Percentiles rank a stretch among this genome's conserved stretches.
phyloP scores from a whole-genome alignment of 2,888 invertebrate genomes.

The Tribolium freemani region DNA sequence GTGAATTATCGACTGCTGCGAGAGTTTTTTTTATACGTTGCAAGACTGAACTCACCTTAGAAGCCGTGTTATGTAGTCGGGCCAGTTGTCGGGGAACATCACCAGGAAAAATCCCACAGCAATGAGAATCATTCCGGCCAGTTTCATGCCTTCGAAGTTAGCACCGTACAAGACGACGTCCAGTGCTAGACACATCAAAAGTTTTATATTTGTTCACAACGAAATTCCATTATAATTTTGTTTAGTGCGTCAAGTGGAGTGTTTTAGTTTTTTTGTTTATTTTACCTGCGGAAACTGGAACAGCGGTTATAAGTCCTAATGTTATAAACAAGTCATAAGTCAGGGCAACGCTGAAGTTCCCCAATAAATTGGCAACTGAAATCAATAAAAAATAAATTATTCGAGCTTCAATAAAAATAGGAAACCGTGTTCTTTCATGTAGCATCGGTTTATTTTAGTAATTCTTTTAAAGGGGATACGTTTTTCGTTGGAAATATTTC shows the following conservation, averaged over 20 bases:
- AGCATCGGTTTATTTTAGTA: too few relatives aligned
- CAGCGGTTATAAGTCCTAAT: constrained; percentile 92
- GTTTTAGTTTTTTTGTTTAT: too few relatives aligned
- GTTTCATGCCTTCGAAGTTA: constrained; percentile 93
- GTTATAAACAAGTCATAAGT: constrained; percentile 97
- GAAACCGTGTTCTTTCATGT: neutral
- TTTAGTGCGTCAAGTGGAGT: too few relatives aligned
- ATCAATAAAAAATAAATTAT: constrained; percentile 48
- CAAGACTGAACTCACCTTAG: constrained; percentile 77
- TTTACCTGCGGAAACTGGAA: constrained; percentile 94
- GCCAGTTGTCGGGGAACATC: constrained; percentile 97
- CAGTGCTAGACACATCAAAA: constrained; percentile 73
- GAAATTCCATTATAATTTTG: neutral
- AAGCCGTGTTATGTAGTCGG: constrained; percentile 91
- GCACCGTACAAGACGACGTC: constrained; percentile 89
- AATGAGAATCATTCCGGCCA: constrained; percentile 93
- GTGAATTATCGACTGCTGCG: neutral
- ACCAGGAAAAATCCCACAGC: constrained; percentile 93
- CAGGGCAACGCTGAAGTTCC: constrained; percentile 93
- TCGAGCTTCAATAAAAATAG: neutral
- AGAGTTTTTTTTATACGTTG: neutral
- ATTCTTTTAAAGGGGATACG: too few relatives aligned
- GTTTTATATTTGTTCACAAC: neutral
- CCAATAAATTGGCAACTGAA: constrained; percentile 91
- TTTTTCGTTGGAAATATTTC: too few relatives aligned